phyloP scores from a whole-genome alignment of 37 sponge, comb jelly and placozoan species.

The Bolinopsis microptera region DNA sequence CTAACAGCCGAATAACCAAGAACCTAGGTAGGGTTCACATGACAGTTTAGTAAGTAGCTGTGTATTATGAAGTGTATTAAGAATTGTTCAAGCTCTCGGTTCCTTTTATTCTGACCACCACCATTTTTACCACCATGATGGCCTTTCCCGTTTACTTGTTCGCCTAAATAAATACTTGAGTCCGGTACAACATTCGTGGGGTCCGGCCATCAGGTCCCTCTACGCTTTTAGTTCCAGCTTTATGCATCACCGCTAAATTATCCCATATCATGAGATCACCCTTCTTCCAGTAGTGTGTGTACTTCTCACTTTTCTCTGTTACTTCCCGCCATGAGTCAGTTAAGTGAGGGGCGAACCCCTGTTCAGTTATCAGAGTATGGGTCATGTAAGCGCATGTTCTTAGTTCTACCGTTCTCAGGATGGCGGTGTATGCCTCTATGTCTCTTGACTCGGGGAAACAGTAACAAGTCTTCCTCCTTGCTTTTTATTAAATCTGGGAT shows the following conservation, averaged over 20 bases:
- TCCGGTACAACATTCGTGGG: neutral
- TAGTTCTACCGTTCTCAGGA: neutral
- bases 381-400: neutral
- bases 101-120: too few species aligned
- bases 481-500: neutral
- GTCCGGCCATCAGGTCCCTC: neutral
- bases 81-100: too few species aligned
- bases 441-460: neutral
- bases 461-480: neutral
- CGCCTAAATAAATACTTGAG: too few species aligned
- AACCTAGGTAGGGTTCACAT: too few species aligned
- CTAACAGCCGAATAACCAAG: too few species aligned
- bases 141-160: too few species aligned
- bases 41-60: too few species aligned
- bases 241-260: conserved; percentile 3
- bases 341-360: neutral
- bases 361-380: neutral
- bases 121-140: too few species aligned
- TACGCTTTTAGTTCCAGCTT: neutral
- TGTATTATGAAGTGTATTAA: too few species aligned
- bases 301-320: neutral
- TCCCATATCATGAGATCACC: neutral
- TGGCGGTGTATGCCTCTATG: neutral
- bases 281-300: neutral
- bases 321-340: too few species aligned